Percentiles rank a stretch among this genome's conserved stretches.
phyloP scores from a whole-genome alignment of 2,113 vertebrate genomes.

The Phrynosoma blainvillii region DNA sequence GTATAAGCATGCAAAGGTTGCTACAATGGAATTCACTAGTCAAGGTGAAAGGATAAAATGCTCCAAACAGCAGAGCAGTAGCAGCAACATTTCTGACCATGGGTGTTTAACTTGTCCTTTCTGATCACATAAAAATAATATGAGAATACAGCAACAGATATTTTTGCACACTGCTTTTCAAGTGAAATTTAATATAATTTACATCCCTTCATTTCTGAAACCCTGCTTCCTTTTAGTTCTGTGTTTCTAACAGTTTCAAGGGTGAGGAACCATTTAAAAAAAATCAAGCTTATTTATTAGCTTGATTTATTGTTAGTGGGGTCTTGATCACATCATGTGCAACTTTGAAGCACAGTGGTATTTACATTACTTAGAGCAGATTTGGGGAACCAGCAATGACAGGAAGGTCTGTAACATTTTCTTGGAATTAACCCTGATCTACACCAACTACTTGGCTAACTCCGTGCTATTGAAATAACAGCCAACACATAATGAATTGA shows the following conservation, averaged over 20 bases:
- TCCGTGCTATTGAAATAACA: not conserved
- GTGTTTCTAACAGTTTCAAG: slow-evolving; percentile 37
- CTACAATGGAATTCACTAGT: not conserved
- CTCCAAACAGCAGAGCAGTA: not conserved
- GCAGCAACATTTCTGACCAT: not conserved
- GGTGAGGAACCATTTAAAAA: slow-evolving; percentile 34
- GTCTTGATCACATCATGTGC: slow-evolving; percentile 14
- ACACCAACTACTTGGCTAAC: not conserved
- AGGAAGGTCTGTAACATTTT: not conserved
- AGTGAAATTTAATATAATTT: slow-evolving; percentile 3
- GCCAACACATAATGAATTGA: not conserved
- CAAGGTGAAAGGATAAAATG: not conserved
- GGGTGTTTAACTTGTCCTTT: not conserved
- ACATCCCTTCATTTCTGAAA: slow-evolving; percentile 35
- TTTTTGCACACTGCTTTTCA: not conserved
- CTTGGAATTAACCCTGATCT: not conserved
- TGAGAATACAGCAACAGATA: not conserved
- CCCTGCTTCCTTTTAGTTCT: slow-evolving; percentile 30
- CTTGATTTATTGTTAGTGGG: slow-evolving; percentile 33
- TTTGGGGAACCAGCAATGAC: not conserved
- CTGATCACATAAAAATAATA: not conserved
- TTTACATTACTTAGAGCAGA: not conserved
- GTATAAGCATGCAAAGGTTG: too few relatives aligned
- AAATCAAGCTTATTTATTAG: slow-evolving; percentile 50
- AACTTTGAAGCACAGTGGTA: not conserved